Conservation (phyloP, 2,797 vertebrate species). For the Huso huso region DNA sequence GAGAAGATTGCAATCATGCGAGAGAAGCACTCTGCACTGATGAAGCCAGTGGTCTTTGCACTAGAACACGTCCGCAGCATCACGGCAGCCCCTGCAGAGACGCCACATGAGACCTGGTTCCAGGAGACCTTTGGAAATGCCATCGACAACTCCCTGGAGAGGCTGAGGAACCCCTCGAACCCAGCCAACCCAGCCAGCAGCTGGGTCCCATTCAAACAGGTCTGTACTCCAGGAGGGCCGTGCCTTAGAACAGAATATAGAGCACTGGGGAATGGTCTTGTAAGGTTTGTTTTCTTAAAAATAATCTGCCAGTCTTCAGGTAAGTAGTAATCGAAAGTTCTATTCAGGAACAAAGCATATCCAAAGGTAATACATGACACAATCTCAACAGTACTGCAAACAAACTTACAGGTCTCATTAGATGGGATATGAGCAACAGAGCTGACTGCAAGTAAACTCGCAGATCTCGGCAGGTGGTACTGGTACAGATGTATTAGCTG, state of each 20-base stretch:
- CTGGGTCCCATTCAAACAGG: slow-evolving; percentile 97
- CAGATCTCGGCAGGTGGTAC: no score
- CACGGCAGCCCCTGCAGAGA: slow-evolving; percentile 83
- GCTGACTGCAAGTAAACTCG: no score
- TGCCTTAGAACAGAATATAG: not conserved
- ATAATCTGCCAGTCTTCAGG: no score
- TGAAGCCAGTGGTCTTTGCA: slow-evolving; percentile 95
- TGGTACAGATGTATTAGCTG: no score
- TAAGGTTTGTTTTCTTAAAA: no score
- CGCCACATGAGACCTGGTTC: slow-evolving; percentile 96
- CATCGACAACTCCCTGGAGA: slow-evolving; percentile 80
- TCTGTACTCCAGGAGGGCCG: slow-evolving; percentile 21
- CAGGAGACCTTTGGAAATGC: slow-evolving; percentile 90
- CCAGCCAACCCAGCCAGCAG: slow-evolving; percentile 93
- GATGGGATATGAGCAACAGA: no score
- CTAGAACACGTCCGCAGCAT: slow-evolving; percentile 92
- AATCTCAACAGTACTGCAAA: no score
- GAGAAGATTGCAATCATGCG: slow-evolving; percentile 97
- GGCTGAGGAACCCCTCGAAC: slow-evolving; percentile 80
- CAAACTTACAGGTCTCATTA: no score
- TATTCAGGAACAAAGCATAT: no score
- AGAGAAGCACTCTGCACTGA: slow-evolving; percentile 93
- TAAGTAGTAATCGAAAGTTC: no score
- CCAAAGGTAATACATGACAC: no score
- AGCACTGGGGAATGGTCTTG: no score